phyloP scores from a whole-genome alignment of 2,888 invertebrate species.

The Thalpophila matura region DNA sequence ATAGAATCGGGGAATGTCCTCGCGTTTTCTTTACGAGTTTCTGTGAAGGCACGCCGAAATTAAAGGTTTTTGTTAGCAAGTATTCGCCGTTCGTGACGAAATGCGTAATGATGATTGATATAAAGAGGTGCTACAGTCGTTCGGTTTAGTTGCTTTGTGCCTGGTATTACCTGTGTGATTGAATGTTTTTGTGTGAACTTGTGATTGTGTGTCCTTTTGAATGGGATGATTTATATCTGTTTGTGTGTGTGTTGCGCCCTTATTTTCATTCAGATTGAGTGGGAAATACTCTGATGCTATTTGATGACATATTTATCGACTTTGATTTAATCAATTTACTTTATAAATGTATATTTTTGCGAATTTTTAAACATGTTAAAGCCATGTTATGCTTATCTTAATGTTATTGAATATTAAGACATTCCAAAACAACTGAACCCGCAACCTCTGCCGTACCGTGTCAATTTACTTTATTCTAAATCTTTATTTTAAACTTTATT shows the following conservation, averaged over 20 bases:
- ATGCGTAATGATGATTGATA: conserved; percentile 67
- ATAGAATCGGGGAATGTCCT: conserved; percentile 69
- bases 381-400: too few relatives aligned
- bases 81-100: conserved; percentile 62
- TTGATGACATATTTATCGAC: too few relatives aligned
- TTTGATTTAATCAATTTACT: not conserved
- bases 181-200: conserved; percentile 47
- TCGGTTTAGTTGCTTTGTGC: conserved; percentile 33
- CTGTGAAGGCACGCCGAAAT: conserved; percentile 60
- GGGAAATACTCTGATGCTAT: too few relatives aligned
- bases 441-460: too few relatives aligned
- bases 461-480: too few relatives aligned
- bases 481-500: too few relatives aligned
- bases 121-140: conserved; percentile 41
- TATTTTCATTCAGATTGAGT: not conserved
- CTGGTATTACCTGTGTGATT: conserved; percentile 34
- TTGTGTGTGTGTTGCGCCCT: not conserved
- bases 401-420: too few relatives aligned
- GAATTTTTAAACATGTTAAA: too few relatives aligned
- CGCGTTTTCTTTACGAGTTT: conserved; percentile 70
- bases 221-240: not conserved
- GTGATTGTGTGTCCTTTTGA: conserved; percentile 3
- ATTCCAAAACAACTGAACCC: too few relatives aligned
- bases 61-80: conserved; percentile 63
- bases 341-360: too few relatives aligned